phyloP scores from a whole-genome alignment of 1,140 invertebrate genomes.

The Octopus bimaculoides region DNA sequence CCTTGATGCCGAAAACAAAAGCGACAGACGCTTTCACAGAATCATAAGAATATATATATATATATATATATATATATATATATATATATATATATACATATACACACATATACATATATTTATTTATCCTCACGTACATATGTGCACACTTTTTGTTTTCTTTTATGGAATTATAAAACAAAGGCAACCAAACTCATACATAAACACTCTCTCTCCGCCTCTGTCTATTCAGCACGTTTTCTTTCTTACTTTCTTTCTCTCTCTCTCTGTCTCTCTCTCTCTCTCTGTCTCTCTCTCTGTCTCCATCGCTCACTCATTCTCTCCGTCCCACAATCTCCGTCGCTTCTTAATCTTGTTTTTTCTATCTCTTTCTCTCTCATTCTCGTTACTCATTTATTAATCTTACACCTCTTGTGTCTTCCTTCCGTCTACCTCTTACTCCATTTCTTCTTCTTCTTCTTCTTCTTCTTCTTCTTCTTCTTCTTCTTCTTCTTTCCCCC shows the following conservation, averaged over 20 bases:
- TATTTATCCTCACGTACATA: too few relatives aligned
- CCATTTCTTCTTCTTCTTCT: not conserved
- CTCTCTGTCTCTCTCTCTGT: not conserved
- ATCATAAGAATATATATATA: too few relatives aligned
- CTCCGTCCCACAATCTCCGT: not conserved
- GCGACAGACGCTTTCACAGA: too few relatives aligned
- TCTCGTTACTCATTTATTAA: not conserved
- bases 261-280: not conserved
- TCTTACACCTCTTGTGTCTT: not conserved
- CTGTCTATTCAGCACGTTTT: not conserved
- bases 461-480: not conserved
- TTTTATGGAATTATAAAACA: too few relatives aligned
- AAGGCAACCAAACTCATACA: too few relatives aligned
- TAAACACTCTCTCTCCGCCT: not conserved
- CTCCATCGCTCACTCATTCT: not conserved
- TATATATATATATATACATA: too few relatives aligned
- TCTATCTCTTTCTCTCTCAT: not conserved
- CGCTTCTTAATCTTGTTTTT: not conserved
- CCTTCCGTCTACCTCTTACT: not conserved
- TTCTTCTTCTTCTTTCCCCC: not conserved
- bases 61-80: too few relatives aligned
- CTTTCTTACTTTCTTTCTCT: not conserved
- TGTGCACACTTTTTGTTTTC: too few relatives aligned
- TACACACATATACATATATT: too few relatives aligned
- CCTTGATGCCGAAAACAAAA: too few relatives aligned